Evolutionary conservation across 2,797 vertebrate genomes (phyloP).

Genomic region (Gallinago stenura): DNA sequence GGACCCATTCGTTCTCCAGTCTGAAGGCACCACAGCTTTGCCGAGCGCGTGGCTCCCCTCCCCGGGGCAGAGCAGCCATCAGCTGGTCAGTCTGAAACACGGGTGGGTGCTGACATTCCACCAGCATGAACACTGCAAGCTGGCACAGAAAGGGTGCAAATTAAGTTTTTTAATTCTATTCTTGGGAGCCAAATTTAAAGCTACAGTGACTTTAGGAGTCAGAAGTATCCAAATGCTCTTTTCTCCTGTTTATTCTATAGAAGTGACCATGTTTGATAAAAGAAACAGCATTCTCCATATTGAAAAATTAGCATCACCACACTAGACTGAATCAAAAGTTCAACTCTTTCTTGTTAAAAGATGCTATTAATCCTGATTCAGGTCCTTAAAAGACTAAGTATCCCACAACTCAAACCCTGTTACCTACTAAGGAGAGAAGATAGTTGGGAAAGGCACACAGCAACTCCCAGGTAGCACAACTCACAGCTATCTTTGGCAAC

Average conservation of each 20-base stretch:
- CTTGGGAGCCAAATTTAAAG: neutral
- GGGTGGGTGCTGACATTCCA: neutral
- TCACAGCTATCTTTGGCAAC: neutral
- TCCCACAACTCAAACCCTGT: neutral
- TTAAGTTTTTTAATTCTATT: neutral
- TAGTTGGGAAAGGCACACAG: neutral
- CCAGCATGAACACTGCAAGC: neutral
- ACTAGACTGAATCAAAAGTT: neutral
- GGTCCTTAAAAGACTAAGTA: neutral
- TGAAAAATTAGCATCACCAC: neutral
- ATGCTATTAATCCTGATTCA: neutral
- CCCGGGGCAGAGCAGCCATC: neutral
- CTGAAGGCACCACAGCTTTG: accelerated
- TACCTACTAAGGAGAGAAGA: neutral
- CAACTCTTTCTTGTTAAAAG: neutral
- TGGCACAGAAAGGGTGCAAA: neutral
- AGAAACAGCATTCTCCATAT: neutral
- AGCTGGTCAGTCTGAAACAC: neutral
- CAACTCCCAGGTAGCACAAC: neutral
- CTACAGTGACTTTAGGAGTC: neutral
- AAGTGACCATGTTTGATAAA: neutral
- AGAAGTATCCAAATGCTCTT: neutral
- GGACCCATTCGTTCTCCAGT: accelerated
- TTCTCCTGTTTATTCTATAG: neutral
- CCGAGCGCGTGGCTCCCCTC: accelerated